These are phyloP conservation scores for Blastomussa wellsi DNA, from an alignment of 92 coral and sea anemone genomes.

Conservation along the genomic window DNA sequence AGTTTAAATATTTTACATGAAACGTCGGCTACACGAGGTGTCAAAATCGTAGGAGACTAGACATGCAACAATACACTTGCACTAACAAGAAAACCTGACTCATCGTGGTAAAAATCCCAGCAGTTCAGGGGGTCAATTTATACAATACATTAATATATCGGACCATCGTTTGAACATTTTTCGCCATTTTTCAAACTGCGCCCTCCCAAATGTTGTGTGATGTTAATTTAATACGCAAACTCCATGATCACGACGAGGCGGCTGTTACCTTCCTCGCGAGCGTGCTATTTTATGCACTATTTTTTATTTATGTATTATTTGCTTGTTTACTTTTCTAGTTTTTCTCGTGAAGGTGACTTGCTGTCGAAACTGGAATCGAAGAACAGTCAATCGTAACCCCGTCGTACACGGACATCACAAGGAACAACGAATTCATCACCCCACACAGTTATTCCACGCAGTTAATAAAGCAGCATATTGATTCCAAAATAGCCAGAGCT, in stretches of 20 bases:
- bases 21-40: background rate
- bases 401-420: background rate
- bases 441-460: background rate
- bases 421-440: background rate
- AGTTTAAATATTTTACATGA: background rate
- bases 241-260: background rate
- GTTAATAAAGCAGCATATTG: background rate
- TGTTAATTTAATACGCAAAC: background rate
- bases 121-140: slow-evolving; percentile 2
- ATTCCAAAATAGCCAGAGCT: background rate
- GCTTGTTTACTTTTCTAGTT: background rate
- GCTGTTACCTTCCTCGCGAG: background rate
- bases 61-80: background rate
- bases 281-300: too few species aligned
- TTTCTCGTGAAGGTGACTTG: background rate
- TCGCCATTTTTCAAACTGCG: background rate
- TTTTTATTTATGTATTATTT: background rate
- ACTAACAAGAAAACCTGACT: background rate
- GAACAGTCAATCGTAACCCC: background rate
- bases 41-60: background rate
- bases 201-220: background rate
- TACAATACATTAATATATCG: background rate
- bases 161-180: background rate
- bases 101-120: background rate
- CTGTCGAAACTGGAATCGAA: background rate